These are phyloP conservation scores for Dichetophora obliterata DNA, from an alignment of 2,888 invertebrate species.

Conservation along the genomic window DNA sequence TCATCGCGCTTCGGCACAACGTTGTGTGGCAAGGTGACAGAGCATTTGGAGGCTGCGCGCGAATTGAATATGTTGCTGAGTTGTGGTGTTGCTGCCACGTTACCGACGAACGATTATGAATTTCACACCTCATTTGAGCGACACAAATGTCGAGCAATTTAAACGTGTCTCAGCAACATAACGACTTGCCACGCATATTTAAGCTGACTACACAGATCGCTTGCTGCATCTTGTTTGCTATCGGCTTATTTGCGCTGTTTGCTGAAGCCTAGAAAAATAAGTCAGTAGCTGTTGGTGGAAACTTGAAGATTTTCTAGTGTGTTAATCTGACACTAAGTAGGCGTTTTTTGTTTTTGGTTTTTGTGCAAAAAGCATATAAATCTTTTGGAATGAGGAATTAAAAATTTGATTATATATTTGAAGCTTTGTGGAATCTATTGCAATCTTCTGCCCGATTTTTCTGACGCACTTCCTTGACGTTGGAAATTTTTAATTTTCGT, in stretches of 20 bases:
- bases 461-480: no score
- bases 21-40: slow-evolving; percentile 6
- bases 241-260: background rate
- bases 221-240: background rate
- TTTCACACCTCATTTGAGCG: slow-evolving; percentile 42
- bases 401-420: no score
- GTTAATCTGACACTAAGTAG: slow-evolving; percentile 52
- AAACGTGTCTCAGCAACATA: slow-evolving; percentile 22
- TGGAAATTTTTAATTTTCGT: no score
- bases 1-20: slow-evolving; percentile 36
- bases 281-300: background rate
- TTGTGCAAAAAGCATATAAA: background rate
- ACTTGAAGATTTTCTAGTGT: slow-evolving; percentile 17
- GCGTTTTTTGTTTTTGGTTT: slow-evolving; percentile 62
- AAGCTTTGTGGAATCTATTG: background rate
- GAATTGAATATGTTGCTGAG: background rate
- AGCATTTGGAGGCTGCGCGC: slow-evolving; percentile 4
- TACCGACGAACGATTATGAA: slow-evolving; percentile 29
- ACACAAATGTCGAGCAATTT: slow-evolving; percentile 28
- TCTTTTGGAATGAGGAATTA: background rate
- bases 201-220: background rate
- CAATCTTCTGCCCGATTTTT: no score
- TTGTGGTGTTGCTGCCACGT: slow-evolving; percentile 15
- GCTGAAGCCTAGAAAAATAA: background rate
- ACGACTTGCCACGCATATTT: slow-evolving; percentile 15